Evolutionary conservation across 1,140 invertebrate genomes (phyloP), one percentile per base, ranked within the genome.

Genomic region (Drosophila guanche): DNA sequence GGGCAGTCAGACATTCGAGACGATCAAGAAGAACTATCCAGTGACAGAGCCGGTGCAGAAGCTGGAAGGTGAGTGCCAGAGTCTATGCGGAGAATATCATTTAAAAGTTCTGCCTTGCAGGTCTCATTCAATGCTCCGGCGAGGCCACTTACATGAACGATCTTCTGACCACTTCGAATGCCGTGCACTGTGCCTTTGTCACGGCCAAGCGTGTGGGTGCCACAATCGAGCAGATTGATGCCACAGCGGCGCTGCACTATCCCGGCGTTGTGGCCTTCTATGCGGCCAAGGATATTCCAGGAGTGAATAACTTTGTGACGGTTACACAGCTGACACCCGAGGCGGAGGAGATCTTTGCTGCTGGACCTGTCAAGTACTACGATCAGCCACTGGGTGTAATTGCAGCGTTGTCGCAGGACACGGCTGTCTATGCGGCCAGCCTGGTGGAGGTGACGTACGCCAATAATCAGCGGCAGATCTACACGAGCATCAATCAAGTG

Each of bases 31-130:
- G 5, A 75, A 95, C 27, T 97, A 95, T 94, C 97, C 97, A 2
- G 80, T 97, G 1, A 96, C 94, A 66, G 92, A 97, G 89, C 94
- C 96, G 0, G 89, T 97, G 16, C 92, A 93, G 3, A 98, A 98
- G 90, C 65, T 96, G 3, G 96, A 97, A 81, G 94, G 72, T 74
- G 40, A 37, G 27, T 59, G 2, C 12, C 3, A 20, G 3, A 10
- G 12, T 12, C 3, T 12, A 12, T 20, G 16, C 16, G 16, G 33
- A 10, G 10, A 12, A 3, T 10, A 33, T 33, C 29, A 8, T 10
- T 33, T 2, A 10, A 12, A 3, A 37, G 4, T 12, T 37, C 10
- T 12, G 3, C 29, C 65, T 94, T 5, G 94, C 95, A 91, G 94
- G 94, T 0, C 77, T 94, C 1, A 92, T 94, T 42, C 95, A 97